A percentile compares a stretch with the other conserved stretches of the same genome.
Conservation (phyloP, 2,113 vertebrate species). For the Malurus cyaneus region DNA sequence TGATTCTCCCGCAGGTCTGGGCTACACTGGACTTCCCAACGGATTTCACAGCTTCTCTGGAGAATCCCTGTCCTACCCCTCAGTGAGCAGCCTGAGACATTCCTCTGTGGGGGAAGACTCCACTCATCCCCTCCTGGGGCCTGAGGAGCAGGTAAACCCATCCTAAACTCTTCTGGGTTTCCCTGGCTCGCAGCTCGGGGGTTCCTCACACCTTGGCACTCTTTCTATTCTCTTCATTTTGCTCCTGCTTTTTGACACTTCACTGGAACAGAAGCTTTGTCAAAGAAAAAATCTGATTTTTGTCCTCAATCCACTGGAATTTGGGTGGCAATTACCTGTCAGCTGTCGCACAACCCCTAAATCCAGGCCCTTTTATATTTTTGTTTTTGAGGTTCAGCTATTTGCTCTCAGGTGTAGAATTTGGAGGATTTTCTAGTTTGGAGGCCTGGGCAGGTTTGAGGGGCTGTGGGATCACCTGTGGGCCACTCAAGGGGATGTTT, state of each 20-base stretch:
- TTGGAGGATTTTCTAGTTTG: not conserved
- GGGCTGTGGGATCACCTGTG: not conserved
- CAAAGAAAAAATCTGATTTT: not conserved
- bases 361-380: not conserved
- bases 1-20: conserved; percentile 76
- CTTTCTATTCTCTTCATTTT: not conserved
- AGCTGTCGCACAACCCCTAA: not conserved
- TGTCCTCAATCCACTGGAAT: rapidly evolving
- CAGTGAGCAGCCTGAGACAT: conserved; percentile 75
- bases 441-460: not conserved
- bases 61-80: conserved; percentile 77
- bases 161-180: not conserved
- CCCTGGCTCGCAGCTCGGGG: not conserved
- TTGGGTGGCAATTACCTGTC: not conserved
- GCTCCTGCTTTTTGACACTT: not conserved
- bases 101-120: conserved; percentile 90
- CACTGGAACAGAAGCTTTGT: not conserved
- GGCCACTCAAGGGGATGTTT: not conserved
- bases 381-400: not conserved
- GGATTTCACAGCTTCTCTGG: conserved; percentile 91
- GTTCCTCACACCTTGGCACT: not conserved
- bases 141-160: conserved; percentile 90
- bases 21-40: conserved; percentile 90
- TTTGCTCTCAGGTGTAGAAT: not conserved
- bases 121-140: conserved; percentile 86